These are phyloP conservation scores for Alviniconcha strummeri DNA, from an alignment of 2,888 invertebrate genomes.

Conservation along the genomic window DNA sequence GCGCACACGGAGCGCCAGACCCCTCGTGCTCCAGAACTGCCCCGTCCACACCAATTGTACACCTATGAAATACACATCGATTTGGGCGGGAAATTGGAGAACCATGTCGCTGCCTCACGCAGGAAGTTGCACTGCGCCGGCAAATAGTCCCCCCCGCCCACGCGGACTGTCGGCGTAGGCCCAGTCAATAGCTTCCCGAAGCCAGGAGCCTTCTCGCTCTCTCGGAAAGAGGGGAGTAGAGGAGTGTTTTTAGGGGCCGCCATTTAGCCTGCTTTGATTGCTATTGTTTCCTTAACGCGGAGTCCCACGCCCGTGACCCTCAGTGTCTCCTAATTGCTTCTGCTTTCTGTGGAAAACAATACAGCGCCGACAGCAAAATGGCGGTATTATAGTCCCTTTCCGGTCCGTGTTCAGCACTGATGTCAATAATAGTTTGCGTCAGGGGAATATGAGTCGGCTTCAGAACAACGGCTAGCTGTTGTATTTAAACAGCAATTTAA, in stretches of 20 bases:
- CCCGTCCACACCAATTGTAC: background rate
- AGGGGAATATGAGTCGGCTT: too few species aligned
- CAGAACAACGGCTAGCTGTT: too few species aligned
- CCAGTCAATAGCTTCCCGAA: background rate
- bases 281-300: background rate
- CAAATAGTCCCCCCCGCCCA: background rate
- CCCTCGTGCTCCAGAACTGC: background rate
- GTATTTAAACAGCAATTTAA: too few species aligned
- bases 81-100: constrained; percentile 25
- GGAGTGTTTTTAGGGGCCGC: background rate
- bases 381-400: background rate
- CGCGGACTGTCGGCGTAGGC: background rate
- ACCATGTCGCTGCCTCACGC: constrained; percentile 10
- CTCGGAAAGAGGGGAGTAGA: background rate
- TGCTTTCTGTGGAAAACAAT: too few species aligned
- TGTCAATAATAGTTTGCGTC: too few species aligned
- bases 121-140: background rate
- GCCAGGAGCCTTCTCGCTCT: background rate
- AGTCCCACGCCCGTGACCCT: too few species aligned
- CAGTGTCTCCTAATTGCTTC: too few species aligned
- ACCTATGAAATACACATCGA: constrained; percentile 4
- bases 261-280: background rate
- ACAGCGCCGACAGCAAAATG: background rate
- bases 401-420: background rate
- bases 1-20: background rate